Base-by-base conservation (phyloP, 2,113 vertebrate genomes). In the Prietella phreatophila region DNA sequence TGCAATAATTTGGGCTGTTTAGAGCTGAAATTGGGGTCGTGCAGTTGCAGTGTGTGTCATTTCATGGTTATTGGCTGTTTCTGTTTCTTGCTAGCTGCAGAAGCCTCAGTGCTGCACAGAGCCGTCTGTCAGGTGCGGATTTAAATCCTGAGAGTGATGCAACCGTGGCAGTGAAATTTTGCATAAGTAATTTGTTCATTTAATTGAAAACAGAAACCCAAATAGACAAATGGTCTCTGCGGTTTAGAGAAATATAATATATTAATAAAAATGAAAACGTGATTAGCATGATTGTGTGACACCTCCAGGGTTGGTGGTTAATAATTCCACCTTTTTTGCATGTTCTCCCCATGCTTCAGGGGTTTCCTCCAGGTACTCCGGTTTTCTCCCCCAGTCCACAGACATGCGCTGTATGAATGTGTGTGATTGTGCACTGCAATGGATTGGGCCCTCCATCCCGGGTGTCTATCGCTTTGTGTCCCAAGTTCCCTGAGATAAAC, bases 11-110 rank as follows among this genome's bases (percentile, higher is more conserved):
- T 83, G 55, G 53, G 71, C 63, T 82, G 87, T 87, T 89, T 71
- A 89, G 60, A 76, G 88, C 88, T 84, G 36, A 88, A 88, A 90
- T 83, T 90, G 42, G 55, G 17, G 33, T 90, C 85, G 82, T 22
- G 25, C 55, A 63, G 86, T 81, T 87, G 53, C 73, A 75, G 67
- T 47, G 73, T 86, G 81, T 85, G 71, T 82, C 88, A 80, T 89
- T 91, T 87, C 50, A 47, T 84, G 90, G 69, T 76, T 84, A 11
- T 91, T 90, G 84, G 82, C 78, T 89, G n/a, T 90, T 67, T 60
- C 36, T 83, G 47, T 82, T 61, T 87, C 27, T 55, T 42, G 36
- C 50, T 81, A 67, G 73, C 82, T 39, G 55, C 78, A 13, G 82
- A 87, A 27, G 81, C 22, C 71, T 69, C 50, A 1, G 25, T 79